Percentiles rank a stretch among this genome's conserved stretches.
Conservation (phyloP, 2,797 vertebrate genomes). For the Cyclura pinguis region DNA sequence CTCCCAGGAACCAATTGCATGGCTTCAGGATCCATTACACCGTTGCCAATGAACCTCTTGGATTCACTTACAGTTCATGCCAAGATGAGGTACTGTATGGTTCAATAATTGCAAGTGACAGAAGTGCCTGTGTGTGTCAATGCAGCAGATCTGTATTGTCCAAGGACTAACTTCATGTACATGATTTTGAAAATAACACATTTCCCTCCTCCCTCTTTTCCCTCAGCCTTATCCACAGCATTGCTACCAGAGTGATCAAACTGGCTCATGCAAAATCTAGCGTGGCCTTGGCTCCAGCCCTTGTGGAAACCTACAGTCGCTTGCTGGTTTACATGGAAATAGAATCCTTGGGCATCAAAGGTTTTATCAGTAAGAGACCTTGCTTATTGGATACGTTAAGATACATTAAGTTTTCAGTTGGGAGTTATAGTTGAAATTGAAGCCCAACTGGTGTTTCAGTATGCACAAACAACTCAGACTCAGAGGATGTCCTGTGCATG, state of each 20-base stretch:
- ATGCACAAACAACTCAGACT: background rate
- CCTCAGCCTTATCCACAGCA: conserved; percentile 95
- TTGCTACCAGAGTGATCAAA: conserved; percentile 98
- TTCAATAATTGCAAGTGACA: background rate
- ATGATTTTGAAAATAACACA: conserved; percentile 38
- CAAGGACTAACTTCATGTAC: background rate
- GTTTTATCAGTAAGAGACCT: conserved; percentile 94
- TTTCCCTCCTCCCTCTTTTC: conserved; percentile 46
- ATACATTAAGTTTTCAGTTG: background rate
- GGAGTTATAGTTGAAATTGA: conserved; percentile 13
- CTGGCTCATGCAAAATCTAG: conserved; percentile 97
- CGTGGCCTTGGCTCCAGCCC: conserved; percentile 93
- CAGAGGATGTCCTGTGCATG: background rate
- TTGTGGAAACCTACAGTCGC: conserved; percentile 98
- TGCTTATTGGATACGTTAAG: conserved; percentile 3
- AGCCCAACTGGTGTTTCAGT: background rate
- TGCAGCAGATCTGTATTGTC: background rate
- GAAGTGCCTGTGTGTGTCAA: background rate
- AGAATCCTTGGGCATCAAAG: conserved; percentile 98
- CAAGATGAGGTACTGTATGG: conserved; percentile 92
- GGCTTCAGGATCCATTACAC: conserved; percentile 94
- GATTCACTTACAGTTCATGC: conserved; percentile 98
- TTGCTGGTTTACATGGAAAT: conserved; percentile 99
- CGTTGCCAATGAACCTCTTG: conserved; percentile 96
- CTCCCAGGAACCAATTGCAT: conserved; percentile 95